phyloP scores from a whole-genome alignment of 2,888 invertebrate species.

The Andrena hattorfiana region DNA sequence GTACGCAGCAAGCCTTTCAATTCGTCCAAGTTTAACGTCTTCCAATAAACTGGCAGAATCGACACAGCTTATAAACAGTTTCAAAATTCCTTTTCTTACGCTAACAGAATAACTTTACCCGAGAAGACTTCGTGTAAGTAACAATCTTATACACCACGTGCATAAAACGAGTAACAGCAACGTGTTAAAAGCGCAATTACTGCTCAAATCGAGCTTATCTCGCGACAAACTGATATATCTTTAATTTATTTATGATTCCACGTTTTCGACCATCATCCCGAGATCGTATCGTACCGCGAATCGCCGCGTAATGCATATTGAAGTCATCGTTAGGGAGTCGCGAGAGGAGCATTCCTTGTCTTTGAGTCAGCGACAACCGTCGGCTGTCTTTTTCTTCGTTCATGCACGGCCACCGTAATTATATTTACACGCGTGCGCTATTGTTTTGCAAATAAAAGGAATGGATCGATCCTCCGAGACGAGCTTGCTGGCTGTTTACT shows the following conservation, averaged over 20 bases:
- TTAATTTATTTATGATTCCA: conserved; percentile 46
- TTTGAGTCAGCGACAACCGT: conserved; percentile 45
- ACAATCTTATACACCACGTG: background rate
- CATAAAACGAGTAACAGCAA: conserved; percentile 8
- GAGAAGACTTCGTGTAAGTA: background rate
- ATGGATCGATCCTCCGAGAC: conserved; percentile 38
- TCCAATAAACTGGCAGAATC: no score
- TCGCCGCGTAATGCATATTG: conserved; percentile 38
- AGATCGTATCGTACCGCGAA: conserved; percentile 37
- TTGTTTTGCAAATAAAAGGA: conserved; percentile 56
- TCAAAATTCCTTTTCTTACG: background rate
- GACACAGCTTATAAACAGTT: background rate
- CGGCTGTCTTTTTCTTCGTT: background rate
- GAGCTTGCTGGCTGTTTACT: conserved; percentile 24
- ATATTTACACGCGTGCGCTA: conserved; percentile 38
- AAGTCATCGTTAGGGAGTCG: conserved; percentile 34
- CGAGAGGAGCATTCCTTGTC: conserved; percentile 44
- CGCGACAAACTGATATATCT: conserved; percentile 24
- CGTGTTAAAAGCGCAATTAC: conserved; percentile 18
- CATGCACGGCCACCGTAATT: conserved; percentile 29
- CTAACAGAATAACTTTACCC: background rate
- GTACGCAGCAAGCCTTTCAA: no score
- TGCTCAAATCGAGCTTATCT: conserved; percentile 18
- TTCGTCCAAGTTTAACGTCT: no score
- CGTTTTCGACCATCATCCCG: conserved; percentile 36